Base-by-base conservation (phyloP, 2,888 invertebrate species). In the Nyleta sp. region DNA sequence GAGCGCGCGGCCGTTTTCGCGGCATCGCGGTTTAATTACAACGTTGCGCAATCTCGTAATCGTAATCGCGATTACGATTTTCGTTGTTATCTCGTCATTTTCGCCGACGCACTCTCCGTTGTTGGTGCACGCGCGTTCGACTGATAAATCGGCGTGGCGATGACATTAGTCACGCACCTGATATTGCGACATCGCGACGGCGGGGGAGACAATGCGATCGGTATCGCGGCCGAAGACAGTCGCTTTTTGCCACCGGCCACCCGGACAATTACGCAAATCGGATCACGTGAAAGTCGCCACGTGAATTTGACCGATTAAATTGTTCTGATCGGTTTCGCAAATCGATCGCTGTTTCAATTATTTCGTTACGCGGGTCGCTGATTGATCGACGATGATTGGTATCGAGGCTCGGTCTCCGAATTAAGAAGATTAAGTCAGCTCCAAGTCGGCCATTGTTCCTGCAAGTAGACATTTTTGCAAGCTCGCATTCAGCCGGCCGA, bases 161-260 rank as follows among this genome's bases (percentile, higher is more conserved):
- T 70, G 65, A 78, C 53, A 74, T 78, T 78, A 78, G 78, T 78
- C 78, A 78, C 74, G 70, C 73, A 78, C 78, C 78, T 79, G 74
- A 74, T 67, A 79, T 74, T 79, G 71, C 78, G 52, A 55, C 73
- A 78, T 64, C 50, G 35, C 22, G 42, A 53, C 71, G 42, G 42
- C 62, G 62, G 33, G 50, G 67, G 55, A 78, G 70, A 74, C 78
- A 79, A 74, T 74, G 46, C 52, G 78, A 71, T 73, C 70, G 38
- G 33, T 70, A 75, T 75, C 68, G 24, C 44, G 28, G 53, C 46
- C 48, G 31, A 60, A 77, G 65, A 77, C 65, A 71, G 65, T 60
- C 46, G 48, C 50, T 64, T 64, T 73, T 72, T 72, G 44, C 72
- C 59, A 68, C 40, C 33, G 55, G 62, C 57, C 67, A 71, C 52